These are phyloP conservation scores for Harpagoxenus sublaevis DNA, from an alignment of 2,888 invertebrate species.

Conservation along the genomic window DNA sequence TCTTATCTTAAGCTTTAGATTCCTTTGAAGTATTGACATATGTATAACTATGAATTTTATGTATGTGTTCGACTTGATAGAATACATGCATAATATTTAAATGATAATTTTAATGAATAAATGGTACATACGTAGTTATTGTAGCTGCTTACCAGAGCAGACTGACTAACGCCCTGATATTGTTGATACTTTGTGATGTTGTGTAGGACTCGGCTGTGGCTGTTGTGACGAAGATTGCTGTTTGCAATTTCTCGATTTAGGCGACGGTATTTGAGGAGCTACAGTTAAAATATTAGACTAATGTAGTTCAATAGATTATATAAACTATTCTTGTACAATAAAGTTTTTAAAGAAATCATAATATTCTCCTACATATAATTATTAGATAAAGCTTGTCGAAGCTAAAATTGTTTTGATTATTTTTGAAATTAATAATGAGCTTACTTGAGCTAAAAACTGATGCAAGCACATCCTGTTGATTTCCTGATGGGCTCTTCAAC, in stretches of 20 bases:
- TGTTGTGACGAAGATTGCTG: constrained; percentile 87
- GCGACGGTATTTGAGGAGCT: constrained; percentile 88
- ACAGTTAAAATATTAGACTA: constrained; percentile 63
- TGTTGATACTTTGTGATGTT: constrained; percentile 88
- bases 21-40: neutral
- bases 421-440: constrained; percentile 63
- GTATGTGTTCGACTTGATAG: neutral
- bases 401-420: neutral
- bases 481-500: constrained; percentile 85
- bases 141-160: constrained; percentile 85
- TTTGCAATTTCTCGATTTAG: constrained; percentile 87
- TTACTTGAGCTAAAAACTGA: constrained; percentile 88
- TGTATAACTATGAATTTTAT: neutral
- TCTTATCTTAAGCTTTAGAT: neutral
- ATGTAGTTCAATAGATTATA: neutral
- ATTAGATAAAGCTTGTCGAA: neutral
- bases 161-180: constrained; percentile 87
- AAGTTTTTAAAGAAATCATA: constrained; percentile 1
- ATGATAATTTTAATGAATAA: constrained; percentile 75
- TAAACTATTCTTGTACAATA: neutral
- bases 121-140: constrained; percentile 86
- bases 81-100: constrained; percentile 36
- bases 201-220: constrained; percentile 88
- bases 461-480: constrained; percentile 87
- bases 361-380: neutral